These are phyloP conservation scores for Meloidogyne exigua DNA, from an alignment of 1,140 invertebrate genomes.

Conservation along the genomic window DNA sequence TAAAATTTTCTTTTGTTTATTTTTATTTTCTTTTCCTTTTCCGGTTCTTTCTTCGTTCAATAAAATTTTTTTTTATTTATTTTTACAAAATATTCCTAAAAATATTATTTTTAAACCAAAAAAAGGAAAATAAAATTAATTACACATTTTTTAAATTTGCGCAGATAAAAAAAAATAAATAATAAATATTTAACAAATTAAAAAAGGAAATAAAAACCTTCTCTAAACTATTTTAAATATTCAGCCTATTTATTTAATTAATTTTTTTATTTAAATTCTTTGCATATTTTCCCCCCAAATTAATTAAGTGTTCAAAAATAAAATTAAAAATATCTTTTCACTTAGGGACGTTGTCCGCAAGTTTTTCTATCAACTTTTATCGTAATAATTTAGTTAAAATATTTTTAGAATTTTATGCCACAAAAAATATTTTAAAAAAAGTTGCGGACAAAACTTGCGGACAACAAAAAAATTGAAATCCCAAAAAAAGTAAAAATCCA, in stretches of 20 bases:
- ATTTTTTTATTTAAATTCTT: neutral
- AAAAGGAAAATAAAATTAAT: neutral
- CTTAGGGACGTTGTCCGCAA: neutral
- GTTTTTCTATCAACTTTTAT: too few relatives aligned
- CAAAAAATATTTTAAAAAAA: too few relatives aligned
- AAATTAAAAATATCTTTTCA: too few relatives aligned
- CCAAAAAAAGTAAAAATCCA: conserved; percentile 3
- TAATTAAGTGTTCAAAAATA: too few relatives aligned
- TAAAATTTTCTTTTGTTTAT: too few relatives aligned
- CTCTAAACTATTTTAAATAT: too few relatives aligned
- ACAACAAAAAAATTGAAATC: too few relatives aligned
- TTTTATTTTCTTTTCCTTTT: neutral
- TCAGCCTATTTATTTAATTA: too few relatives aligned
- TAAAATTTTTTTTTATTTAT: neutral
- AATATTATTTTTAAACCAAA: neutral
- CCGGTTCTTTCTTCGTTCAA: neutral
- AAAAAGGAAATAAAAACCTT: too few relatives aligned
- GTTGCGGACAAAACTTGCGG: neutral
- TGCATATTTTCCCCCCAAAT: neutral
- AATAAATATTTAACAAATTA: too few relatives aligned
- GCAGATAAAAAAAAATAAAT: neutral
- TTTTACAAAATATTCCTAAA: neutral
- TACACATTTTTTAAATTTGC: neutral
- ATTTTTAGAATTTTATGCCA: too few relatives aligned
- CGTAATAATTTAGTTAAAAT: too few relatives aligned